Conservation (phyloP, 1,140 invertebrate species). For the Melitaea cinxia region DNA sequence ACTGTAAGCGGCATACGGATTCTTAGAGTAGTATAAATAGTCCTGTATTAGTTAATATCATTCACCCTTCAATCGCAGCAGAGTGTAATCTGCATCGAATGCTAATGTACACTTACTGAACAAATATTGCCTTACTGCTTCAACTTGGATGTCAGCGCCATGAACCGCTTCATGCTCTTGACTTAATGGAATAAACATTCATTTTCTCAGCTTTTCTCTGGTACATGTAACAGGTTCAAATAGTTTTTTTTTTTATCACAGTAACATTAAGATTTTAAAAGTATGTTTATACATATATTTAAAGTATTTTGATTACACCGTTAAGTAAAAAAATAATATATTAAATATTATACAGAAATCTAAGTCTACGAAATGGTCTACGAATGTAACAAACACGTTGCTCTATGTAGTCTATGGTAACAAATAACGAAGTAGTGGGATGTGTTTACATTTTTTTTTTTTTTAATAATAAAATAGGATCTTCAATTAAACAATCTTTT, state of each 20-base stretch:
- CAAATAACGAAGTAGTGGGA: too few relatives aligned
- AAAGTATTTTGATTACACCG: too few relatives aligned
- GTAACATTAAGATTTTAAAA: too few relatives aligned
- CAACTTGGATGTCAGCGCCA: slow-evolving; percentile 67
- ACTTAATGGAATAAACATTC: slow-evolving; percentile 73
- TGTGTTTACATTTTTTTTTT: too few relatives aligned
- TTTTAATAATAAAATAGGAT: too few relatives aligned
- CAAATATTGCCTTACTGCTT: slow-evolving; percentile 74
- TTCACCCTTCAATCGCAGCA: slow-evolving; percentile 62
- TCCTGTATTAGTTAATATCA: slow-evolving; percentile 49
- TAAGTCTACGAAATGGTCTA: too few relatives aligned
- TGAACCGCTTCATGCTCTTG: slow-evolving; percentile 53
- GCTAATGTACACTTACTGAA: slow-evolving; percentile 59
- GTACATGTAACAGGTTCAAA: slow-evolving; percentile 1
- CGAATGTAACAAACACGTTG: too few relatives aligned
- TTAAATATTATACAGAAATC: too few relatives aligned
- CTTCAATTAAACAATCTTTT: too few relatives aligned
- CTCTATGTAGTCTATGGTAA: too few relatives aligned
- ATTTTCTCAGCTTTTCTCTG: slow-evolving; percentile 27
- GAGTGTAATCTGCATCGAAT: slow-evolving; percentile 68
- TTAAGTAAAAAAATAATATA: too few relatives aligned
- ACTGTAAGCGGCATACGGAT: background rate
- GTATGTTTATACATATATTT: too few relatives aligned
- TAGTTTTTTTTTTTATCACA: background rate
- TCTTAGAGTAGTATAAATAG: background rate